Conservation (phyloP, 2,113 vertebrate species). For the Pavo muticus region DNA sequence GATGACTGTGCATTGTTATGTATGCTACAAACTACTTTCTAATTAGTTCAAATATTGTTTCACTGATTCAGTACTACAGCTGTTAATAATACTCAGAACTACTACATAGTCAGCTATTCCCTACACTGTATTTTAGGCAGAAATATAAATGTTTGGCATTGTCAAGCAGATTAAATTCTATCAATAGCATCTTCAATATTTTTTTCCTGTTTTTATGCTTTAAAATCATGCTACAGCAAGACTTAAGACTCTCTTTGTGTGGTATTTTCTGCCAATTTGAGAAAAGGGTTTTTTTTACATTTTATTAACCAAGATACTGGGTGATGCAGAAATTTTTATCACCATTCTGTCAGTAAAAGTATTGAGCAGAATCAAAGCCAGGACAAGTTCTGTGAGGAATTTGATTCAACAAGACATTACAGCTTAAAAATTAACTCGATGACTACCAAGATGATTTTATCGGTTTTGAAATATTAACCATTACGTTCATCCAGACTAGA, state of each 20-base stretch:
- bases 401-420: neutral
- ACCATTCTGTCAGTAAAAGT: neutral
- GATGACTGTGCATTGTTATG: neutral
- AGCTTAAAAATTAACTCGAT: neutral
- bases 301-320: neutral
- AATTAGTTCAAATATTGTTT: neutral
- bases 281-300: neutral
- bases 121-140: neutral
- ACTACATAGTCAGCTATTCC: neutral
- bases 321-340: neutral
- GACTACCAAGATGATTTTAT: neutral
- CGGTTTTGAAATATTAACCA: neutral
- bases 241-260: neutral
- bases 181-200: neutral
- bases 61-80: neutral
- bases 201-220: neutral
- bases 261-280: neutral
- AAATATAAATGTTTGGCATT: neutral
- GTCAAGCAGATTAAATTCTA: neutral
- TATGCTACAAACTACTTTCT: neutral
- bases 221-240: neutral
- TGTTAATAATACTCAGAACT: neutral
- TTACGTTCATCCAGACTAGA: neutral
- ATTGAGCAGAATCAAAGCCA: neutral
- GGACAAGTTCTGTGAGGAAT: neutral